Percentiles rank a stretch among this genome's conserved stretches.
Evolutionary conservation across 2,797 vertebrate species (phyloP).

Genomic region (Austrolebias charrua): DNA sequence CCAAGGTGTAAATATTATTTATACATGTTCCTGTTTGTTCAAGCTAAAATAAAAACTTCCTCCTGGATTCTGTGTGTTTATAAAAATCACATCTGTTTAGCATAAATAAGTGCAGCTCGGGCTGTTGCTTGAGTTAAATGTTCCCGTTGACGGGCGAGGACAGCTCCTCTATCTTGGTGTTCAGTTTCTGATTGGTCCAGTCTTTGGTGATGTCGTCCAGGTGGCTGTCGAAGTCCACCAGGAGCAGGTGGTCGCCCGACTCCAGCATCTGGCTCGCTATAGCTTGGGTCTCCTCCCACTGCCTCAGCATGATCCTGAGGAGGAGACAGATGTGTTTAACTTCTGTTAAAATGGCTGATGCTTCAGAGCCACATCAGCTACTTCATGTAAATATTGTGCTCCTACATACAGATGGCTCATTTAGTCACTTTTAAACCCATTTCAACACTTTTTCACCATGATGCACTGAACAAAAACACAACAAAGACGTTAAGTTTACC

Average conservation of each 20-base stretch:
- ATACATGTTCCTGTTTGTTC: slow-evolving; percentile 41
- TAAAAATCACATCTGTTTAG: slow-evolving; percentile 3
- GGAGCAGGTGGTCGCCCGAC: slow-evolving; percentile 74
- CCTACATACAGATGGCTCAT: too few species aligned
- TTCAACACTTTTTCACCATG: too few species aligned
- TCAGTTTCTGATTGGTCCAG: slow-evolving; percentile 91
- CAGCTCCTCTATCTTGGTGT: slow-evolving; percentile 83
- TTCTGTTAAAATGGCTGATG: too few species aligned
- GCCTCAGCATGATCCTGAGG: slow-evolving; percentile 87
- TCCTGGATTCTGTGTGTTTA: slow-evolving; percentile 12
- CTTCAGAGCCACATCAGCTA: too few species aligned
- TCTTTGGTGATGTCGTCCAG: slow-evolving; percentile 90
- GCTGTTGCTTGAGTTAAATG: slow-evolving; percentile 48
- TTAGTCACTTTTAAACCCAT: too few species aligned
- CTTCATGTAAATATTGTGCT: too few species aligned
- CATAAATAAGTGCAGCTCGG: slow-evolving; percentile 21
- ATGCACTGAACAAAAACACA: too few species aligned
- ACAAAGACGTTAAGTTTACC: too few species aligned
- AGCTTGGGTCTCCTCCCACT: slow-evolving; percentile 88
- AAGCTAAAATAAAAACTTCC: slow-evolving; percentile 33
- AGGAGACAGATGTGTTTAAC: not conserved
- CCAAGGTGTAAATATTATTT: slow-evolving; percentile 62
- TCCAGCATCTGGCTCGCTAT: slow-evolving; percentile 84
- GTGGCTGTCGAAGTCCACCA: slow-evolving; percentile 90
- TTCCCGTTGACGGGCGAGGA: slow-evolving; percentile 78